phyloP scores from a whole-genome alignment of 1,140 invertebrate genomes.

The Drosophila yakuba region DNA sequence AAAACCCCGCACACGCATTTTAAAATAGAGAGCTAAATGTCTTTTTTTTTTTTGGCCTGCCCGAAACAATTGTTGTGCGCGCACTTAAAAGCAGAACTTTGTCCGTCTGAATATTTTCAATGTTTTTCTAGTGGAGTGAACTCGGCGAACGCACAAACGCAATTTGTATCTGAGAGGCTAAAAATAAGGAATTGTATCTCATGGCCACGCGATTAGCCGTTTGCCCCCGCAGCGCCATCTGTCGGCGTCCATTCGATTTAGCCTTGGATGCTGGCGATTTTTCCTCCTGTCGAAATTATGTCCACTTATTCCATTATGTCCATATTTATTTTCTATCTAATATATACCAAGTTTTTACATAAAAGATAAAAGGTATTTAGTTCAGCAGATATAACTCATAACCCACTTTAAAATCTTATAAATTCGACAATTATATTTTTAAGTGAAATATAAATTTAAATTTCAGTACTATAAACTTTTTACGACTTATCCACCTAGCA shows the following conservation, averaged over 20 bases:
- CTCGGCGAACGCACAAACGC: slow-evolving; percentile 24
- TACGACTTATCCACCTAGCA: slow-evolving; percentile 1
- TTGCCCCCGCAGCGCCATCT: slow-evolving; percentile 55
- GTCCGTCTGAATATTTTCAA: slow-evolving; percentile 36
- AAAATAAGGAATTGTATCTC: slow-evolving; percentile 48
- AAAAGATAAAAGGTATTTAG: no score
- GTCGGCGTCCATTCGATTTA: slow-evolving; percentile 1
- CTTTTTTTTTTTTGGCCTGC: slow-evolving; percentile 18
- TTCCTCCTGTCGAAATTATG: background rate
- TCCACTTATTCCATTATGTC: background rate
- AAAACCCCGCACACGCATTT: slow-evolving; percentile 29
- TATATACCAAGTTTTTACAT: no score
- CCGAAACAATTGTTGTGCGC: slow-evolving; percentile 26
- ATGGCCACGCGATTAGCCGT: slow-evolving; percentile 13
- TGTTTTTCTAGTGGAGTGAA: slow-evolving; percentile 56
- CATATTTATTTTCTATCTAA: no score
- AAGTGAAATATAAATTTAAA: background rate
- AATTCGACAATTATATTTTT: background rate
- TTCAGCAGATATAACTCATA: no score
- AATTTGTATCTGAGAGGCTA: slow-evolving; percentile 15
- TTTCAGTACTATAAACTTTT: no score
- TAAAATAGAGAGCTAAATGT: slow-evolving; percentile 27
- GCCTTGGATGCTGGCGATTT: background rate
- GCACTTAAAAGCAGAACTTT: slow-evolving; percentile 38
- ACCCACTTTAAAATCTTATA: background rate